Evolutionary conservation across 2,888 invertebrate species (phyloP).

Genomic region (Ceriagrion tenellum): DNA sequence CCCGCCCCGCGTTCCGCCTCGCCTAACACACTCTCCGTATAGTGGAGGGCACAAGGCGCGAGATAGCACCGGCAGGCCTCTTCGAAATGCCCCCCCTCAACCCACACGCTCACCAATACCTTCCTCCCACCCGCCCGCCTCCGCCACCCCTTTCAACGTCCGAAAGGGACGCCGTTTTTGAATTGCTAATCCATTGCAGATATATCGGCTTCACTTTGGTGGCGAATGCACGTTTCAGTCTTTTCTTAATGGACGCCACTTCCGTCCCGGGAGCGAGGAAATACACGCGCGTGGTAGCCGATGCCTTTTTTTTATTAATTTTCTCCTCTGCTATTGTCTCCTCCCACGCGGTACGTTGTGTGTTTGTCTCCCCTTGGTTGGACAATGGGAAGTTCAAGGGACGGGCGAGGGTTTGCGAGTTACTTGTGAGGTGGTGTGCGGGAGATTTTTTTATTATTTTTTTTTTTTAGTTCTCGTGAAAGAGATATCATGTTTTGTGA

Average conservation of each 20-base stretch:
- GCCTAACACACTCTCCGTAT: slow-evolving; percentile 1
- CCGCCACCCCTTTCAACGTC: not conserved
- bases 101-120: not conserved
- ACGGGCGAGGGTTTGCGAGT: not conserved
- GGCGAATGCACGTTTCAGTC: slow-evolving; percentile 27
- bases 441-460: not conserved
- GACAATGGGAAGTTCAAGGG: not conserved
- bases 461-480: not conserved
- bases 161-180: slow-evolving; percentile 53
- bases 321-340: not conserved
- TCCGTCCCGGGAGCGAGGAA: not conserved
- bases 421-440: not conserved
- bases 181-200: slow-evolving; percentile 66
- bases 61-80: not conserved
- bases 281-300: not conserved
- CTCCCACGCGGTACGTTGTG: not conserved
- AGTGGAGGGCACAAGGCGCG: not conserved
- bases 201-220: slow-evolving; percentile 61
- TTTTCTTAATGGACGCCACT: slow-evolving; percentile 28
- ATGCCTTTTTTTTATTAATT: not conserved
- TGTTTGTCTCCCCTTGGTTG: not conserved
- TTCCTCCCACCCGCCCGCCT: not conserved
- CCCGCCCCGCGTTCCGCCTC: slow-evolving; percentile 23
- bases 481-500: not conserved
- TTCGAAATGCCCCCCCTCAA: not conserved